phyloP scores from a whole-genome alignment of 2,797 vertebrate species.

The Anguilla marmorata region DNA sequence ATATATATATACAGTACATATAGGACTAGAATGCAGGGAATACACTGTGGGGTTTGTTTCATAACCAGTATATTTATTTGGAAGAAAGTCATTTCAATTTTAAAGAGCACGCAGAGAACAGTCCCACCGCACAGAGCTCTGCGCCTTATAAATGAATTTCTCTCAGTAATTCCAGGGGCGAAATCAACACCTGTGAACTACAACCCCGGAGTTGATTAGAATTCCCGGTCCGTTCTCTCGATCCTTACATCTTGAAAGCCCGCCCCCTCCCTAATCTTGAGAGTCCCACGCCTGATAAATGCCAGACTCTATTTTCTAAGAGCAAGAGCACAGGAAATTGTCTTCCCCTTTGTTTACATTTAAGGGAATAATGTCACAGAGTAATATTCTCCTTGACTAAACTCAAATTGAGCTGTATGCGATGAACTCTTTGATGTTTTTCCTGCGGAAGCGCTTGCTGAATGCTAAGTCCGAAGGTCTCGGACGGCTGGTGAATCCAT shows the following conservation, averaged over 20 bases:
- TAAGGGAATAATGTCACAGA: constrained; percentile 39
- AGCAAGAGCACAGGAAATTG: constrained; percentile 34
- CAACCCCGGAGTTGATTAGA: constrained; percentile 39
- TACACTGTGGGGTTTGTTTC: constrained; percentile 23
- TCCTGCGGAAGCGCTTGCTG: neutral
- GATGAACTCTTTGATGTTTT: constrained; percentile 18
- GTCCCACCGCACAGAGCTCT: constrained; percentile 4
- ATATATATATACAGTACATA: constrained; percentile 22
- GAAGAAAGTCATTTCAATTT: constrained; percentile 37
- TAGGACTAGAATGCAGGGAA: constrained; percentile 21
- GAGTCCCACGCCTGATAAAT: constrained; percentile 37
- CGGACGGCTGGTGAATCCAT: neutral
- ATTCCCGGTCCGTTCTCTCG: constrained; percentile 29
- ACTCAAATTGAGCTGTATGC: constrained; percentile 16
- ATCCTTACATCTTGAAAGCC: constrained; percentile 23
- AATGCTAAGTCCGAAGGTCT: neutral
- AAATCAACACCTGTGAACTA: constrained; percentile 44
- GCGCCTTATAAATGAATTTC: constrained; percentile 36
- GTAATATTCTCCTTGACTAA: constrained; percentile 30
- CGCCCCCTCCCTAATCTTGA: constrained; percentile 1
- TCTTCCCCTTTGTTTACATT: constrained; percentile 43
- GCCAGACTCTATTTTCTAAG: constrained; percentile 36
- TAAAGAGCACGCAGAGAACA: constrained; percentile 24
- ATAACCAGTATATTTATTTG: constrained; percentile 41
- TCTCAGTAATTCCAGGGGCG: constrained; percentile 29